These are phyloP conservation scores for Lasius fuliginosus DNA, from an alignment of 2,888 invertebrate species.

Conservation along the genomic window DNA sequence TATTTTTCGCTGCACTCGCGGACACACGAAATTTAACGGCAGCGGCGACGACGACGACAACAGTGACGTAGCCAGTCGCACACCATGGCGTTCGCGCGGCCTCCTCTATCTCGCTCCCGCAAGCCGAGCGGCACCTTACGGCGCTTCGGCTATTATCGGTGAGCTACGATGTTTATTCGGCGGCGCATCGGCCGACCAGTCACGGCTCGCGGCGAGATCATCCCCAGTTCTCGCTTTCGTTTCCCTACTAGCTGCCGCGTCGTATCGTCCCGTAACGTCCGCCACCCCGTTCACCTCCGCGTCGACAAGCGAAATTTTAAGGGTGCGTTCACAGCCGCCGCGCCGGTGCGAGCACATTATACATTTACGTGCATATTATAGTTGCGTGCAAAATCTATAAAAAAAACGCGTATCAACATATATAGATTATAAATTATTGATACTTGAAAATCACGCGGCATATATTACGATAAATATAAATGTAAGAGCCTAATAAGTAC, in stretches of 20 bases:
- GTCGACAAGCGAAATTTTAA: background rate
- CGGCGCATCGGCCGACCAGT: constrained; percentile 79
- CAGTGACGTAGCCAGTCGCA: constrained; percentile 80
- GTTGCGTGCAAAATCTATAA: background rate
- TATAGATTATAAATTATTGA: background rate
- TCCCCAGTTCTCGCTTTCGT: constrained; percentile 70
- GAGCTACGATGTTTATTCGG: constrained; percentile 83
- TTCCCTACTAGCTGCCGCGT: constrained; percentile 48
- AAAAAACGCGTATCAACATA: background rate
- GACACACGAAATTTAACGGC: constrained; percentile 20
- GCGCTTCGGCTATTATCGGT: constrained; percentile 82
- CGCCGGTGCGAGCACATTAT: too few relatives aligned
- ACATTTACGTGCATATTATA: background rate
- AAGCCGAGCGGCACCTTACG: constrained; percentile 78
- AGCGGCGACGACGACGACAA: constrained; percentile 71
- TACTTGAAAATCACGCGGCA: background rate
- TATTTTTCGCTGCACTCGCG: constrained; percentile 15
- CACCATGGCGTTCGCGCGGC: constrained; percentile 87
- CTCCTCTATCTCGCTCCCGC: constrained; percentile 69
- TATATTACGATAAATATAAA: background rate
- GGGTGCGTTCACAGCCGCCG: constrained; percentile 28
- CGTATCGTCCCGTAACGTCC: constrained; percentile 11
- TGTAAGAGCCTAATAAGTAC: background rate
- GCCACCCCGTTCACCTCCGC: background rate
- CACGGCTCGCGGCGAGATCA: constrained; percentile 76